Evolutionary conservation across 2,797 vertebrate species (phyloP).

Genomic region (Oreonectes daqikongensis): DNA sequence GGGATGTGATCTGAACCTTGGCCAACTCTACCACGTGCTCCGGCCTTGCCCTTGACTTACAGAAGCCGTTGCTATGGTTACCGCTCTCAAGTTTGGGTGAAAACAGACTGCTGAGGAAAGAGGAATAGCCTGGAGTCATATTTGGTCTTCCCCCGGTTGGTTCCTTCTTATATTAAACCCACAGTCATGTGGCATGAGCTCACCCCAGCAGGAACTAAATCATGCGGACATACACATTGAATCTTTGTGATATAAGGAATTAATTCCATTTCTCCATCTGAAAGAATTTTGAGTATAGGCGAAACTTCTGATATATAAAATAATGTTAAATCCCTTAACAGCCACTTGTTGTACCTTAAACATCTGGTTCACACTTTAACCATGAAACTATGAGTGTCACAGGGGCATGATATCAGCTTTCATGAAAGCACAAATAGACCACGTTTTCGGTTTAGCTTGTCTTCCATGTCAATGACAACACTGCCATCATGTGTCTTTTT

Average conservation of each 20-base stretch:
- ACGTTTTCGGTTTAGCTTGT: neutral
- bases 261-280: neutral
- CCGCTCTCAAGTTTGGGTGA: slow-evolving; percentile 46
- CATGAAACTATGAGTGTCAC: neutral
- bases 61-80: slow-evolving; percentile 57
- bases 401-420: neutral
- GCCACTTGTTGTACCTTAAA: slow-evolving; percentile 10
- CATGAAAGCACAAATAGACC: neutral
- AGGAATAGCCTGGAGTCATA: slow-evolving; percentile 45
- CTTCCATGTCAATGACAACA: slow-evolving; percentile 13
- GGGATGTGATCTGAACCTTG: slow-evolving; percentile 24
- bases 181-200: slow-evolving; percentile 19
- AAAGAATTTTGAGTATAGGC: neutral
- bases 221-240: neutral
- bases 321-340: neutral
- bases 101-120: slow-evolving; percentile 60
- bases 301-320: neutral
- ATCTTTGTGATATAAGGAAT: neutral
- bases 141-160: neutral
- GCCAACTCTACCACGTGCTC: slow-evolving; percentile 47
- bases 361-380: slow-evolving; percentile 27
- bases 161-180: slow-evolving; percentile 2
- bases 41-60: slow-evolving; percentile 36
- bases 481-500: slow-evolving; percentile 41
- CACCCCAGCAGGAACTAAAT: neutral